Base-by-base conservation (phyloP, 2,888 invertebrate genomes). In the Diaphora mendica region DNA sequence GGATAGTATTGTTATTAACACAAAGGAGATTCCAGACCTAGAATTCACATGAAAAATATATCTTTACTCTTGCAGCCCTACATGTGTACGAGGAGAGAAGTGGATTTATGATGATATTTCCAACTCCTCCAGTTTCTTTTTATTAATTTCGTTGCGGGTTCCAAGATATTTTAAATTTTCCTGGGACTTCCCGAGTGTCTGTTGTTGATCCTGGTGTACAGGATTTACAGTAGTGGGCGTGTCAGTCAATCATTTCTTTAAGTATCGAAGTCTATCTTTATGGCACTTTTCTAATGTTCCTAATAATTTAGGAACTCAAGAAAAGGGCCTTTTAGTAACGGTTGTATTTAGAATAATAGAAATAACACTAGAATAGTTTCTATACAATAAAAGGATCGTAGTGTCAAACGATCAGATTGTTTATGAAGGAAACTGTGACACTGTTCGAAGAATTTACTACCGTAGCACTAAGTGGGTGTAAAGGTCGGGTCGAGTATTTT, bases 341-440 rank as follows among this genome's bases (percentile, higher is more conserved):
- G n/a, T 42, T 8, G 42, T 42, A 44, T 44, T 15, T 3, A 13
- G 15, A 59, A 26, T 26, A 26, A 0, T 15, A 26, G 26, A 59
- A 59, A 5, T 11, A 3, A 23, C n/a, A 26, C 59, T 26, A 59
- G 11, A n/a, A 11, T 55, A 55, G 55, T 13, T 55, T 55, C 55
- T 13, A 59, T 59, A 3, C 4, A 59, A 26, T 26, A 59, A 26
- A 59, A 26, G 30, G 62, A 62, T 30, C 7, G 7, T 17, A 35
- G 35, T 69, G 39, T 69, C 39, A 59, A n/a, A 55, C 26, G 59
- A 35, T 64, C n/a, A 23, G 42, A 30, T 62, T 70, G n/a, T 30
- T 64, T 64, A 48, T 44, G 44, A 70, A 59, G 30, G 7, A 30
- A 48, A 44, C 20, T 59, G 13, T 39, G 35, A 69, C 59, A 26